Conservation (phyloP, 2,113 vertebrate genomes). For the Alligator mississippiensis region DNA sequence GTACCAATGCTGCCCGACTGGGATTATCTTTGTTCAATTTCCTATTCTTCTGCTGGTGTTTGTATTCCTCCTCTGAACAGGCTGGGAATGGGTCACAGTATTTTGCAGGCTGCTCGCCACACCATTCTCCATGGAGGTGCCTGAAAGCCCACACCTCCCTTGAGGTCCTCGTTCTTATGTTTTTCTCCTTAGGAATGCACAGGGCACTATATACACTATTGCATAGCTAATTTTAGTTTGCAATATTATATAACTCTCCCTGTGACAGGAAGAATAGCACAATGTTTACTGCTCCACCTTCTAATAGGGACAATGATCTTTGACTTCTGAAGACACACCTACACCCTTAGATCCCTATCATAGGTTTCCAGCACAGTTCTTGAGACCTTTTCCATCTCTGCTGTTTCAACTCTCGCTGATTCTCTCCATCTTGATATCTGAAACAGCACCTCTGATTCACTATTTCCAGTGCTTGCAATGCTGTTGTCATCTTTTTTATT, state of each 20-base stretch:
- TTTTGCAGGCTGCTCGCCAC: background rate
- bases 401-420: background rate
- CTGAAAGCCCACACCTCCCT: background rate
- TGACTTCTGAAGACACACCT: background rate
- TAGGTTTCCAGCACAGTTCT: background rate
- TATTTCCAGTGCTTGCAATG: background rate
- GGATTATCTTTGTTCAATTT: background rate
- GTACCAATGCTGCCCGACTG: background rate
- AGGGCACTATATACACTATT: background rate
- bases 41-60: background rate
- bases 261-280: background rate
- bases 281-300: background rate
- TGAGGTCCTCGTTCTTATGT: background rate
- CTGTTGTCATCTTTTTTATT: background rate
- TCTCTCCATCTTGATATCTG: background rate
- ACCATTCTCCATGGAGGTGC: background rate
- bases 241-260: constrained; percentile 7
- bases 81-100: background rate
- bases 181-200: background rate
- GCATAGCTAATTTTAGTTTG: background rate
- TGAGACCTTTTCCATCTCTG: background rate
- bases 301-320: background rate
- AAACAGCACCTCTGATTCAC: background rate
- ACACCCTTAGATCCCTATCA: background rate
- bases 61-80: background rate